These are phyloP conservation scores for Lepidonotus clava DNA, from an alignment of 2,888 invertebrate genomes.

Conservation along the genomic window DNA sequence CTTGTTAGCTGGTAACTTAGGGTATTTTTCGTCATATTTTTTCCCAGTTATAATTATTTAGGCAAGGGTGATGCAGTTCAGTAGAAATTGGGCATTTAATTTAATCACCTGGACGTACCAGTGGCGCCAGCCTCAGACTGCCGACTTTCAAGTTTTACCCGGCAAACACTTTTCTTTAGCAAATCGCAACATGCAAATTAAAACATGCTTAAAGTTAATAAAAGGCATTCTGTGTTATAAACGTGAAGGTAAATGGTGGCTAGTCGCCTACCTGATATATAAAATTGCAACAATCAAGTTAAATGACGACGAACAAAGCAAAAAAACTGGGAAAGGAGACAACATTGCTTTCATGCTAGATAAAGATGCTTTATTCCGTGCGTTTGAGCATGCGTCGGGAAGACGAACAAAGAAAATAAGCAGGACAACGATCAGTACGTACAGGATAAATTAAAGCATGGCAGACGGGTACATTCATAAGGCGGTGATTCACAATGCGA, in stretches of 20 bases:
- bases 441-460: slow-evolving; percentile 10
- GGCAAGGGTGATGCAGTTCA: no score
- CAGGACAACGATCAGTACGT: background rate
- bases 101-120: no score
- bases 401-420: background rate
- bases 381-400: background rate
- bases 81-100: no score
- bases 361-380: slow-evolving; percentile 19
- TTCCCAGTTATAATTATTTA: no score
- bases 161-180: background rate
- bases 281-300: background rate
- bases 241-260: background rate
- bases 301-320: background rate
- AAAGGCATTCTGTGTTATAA: background rate
- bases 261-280: background rate
- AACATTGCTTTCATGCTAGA: background rate
- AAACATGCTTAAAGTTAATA: background rate
- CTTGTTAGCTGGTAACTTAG: no score
- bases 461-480: no score
- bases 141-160: background rate
- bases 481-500: no score
- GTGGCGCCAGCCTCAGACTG: no score
- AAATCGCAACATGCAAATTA: background rate
- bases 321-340: no score
- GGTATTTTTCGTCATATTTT: no score